phyloP scores from a whole-genome alignment of 2,113 vertebrate genomes.

The Bos taurus region DNA sequence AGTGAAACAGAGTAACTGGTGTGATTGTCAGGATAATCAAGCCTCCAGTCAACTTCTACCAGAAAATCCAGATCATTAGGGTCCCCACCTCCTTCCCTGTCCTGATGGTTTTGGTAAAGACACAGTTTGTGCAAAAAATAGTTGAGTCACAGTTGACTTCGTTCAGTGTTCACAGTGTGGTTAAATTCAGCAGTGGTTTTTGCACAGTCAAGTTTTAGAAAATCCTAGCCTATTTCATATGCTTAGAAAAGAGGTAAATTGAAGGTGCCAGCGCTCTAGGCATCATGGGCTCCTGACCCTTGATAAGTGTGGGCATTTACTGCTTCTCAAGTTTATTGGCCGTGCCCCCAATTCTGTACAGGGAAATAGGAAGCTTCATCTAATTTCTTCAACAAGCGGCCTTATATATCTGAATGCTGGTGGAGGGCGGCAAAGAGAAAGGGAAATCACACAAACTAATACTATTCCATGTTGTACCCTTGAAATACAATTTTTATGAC shows the following conservation, averaged over 20 bases:
- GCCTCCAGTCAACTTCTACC: not conserved
- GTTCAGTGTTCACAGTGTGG: not conserved
- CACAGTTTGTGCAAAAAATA: not conserved
- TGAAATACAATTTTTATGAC: constrained; percentile 1
- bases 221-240: not conserved
- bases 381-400: constrained; percentile 19
- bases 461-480: not conserved
- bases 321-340: not conserved
- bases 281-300: not conserved
- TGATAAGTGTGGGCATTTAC: not conserved
- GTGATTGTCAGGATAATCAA: not conserved
- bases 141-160: not conserved
- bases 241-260: not conserved
- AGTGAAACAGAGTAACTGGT: not conserved
- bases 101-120: not conserved
- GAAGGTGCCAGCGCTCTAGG: not conserved
- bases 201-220: not conserved
- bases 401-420: not conserved
- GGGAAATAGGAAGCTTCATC: not conserved
- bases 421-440: not conserved
- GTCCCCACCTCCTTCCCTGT: too few relatives aligned
- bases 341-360: not conserved
- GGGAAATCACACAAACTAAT: not conserved
- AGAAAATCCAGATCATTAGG: not conserved
- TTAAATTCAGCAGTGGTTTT: not conserved